phyloP scores from a whole-genome alignment of 2,113 vertebrate genomes.

The Vulpes lagopus region DNA sequence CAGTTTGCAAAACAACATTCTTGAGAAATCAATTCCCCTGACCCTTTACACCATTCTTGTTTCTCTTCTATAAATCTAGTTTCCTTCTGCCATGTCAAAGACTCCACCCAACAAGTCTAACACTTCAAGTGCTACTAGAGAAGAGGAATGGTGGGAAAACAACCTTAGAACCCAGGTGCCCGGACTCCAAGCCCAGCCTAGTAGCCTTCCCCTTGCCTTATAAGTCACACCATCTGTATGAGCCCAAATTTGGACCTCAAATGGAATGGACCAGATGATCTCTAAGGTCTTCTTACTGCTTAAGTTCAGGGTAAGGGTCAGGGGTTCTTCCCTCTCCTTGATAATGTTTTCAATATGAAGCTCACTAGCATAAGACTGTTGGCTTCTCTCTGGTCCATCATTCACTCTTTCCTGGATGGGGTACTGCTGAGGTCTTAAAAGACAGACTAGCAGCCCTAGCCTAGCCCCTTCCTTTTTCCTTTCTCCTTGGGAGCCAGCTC shows the following conservation, averaged over 20 bases:
- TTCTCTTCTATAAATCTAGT: constrained; percentile 29
- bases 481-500: neutral
- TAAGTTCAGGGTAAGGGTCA: neutral
- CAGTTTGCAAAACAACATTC: constrained; percentile 9
- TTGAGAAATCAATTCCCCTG: neutral
- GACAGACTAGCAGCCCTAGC: neutral
- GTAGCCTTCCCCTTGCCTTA: too few relatives aligned
- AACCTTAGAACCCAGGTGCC: neutral
- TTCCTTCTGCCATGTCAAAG: neutral
- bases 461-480: neutral
- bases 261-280: neutral
- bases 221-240: neutral
- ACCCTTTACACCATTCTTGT: neutral
- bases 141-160: neutral
- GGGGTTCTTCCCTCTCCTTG: neutral
- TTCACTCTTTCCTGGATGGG: neutral
- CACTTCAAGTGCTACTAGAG: neutral
- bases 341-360: neutral
- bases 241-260: neutral
- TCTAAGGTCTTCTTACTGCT: neutral
- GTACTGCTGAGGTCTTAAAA: neutral
- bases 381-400: neutral
- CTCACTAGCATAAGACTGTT: neutral
- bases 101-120: neutral
- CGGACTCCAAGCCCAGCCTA: neutral